These are phyloP conservation scores for Nephotettix cincticeps DNA, from an alignment of 1,140 invertebrate genomes.

Conservation along the genomic window DNA sequence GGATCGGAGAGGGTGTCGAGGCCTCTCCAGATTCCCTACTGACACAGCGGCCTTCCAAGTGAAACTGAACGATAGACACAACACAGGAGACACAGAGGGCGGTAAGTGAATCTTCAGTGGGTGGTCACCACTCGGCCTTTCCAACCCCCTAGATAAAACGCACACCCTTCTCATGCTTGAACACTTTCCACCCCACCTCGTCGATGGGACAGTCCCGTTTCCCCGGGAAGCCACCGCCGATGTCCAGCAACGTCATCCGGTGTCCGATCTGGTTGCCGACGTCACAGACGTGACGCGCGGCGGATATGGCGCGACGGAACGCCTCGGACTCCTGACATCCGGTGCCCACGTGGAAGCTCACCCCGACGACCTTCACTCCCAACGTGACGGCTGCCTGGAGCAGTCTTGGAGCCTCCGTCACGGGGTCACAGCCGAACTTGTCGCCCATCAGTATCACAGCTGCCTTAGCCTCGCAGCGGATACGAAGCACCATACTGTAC, in stretches of 20 bases:
- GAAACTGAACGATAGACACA: too few species aligned
- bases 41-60: too few species aligned
- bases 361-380: slow-evolving; percentile 76
- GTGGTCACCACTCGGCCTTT: too few species aligned
- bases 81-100: too few species aligned
- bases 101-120: too few species aligned
- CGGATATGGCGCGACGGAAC: slow-evolving; percentile 72
- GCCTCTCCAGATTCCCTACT: too few species aligned
- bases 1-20: too few species aligned
- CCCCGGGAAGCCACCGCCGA: slow-evolving; percentile 87
- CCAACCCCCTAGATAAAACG: too few species aligned
- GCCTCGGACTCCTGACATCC: slow-evolving; percentile 75
- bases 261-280: slow-evolving; percentile 67
- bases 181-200: slow-evolving; percentile 52
- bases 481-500: slow-evolving; percentile 81
- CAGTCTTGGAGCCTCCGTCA: slow-evolving; percentile 73
- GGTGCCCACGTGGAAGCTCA: slow-evolving; percentile 88
- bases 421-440: slow-evolving; percentile 93
- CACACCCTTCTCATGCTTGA: too few species aligned
- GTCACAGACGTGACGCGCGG: slow-evolving; percentile 67
- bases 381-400: slow-evolving; percentile 72
- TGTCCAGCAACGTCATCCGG: slow-evolving; percentile 71
- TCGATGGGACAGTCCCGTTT: slow-evolving; percentile 63
- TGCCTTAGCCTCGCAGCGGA: slow-evolving; percentile 84
- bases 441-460: slow-evolving; percentile 89